Conservation (phyloP, 1,140 invertebrate genomes). For the Brachionus rotundiformis region DNA sequence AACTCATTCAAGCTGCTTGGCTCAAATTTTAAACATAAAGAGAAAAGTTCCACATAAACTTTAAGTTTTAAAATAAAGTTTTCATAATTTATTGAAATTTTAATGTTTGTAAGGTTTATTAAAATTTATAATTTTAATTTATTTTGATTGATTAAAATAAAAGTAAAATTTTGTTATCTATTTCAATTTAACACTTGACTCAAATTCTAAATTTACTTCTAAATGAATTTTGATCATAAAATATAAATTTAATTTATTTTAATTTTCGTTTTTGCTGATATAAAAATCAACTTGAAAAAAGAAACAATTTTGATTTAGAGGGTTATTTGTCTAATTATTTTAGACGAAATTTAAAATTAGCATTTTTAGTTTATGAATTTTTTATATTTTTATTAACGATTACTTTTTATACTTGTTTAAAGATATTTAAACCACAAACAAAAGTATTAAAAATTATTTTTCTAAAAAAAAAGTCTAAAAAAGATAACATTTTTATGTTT, state of each 20-base stretch:
- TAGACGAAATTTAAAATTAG: neutral
- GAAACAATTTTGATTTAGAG: neutral
- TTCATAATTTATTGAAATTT: constrained; percentile 47
- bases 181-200: constrained; percentile 19
- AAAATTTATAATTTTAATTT: neutral
- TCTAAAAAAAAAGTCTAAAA: too few relatives aligned
- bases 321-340: neutral
- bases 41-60: constrained; percentile 2
- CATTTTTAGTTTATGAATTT: neutral
- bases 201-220: neutral
- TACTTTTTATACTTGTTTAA: neutral
- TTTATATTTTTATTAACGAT: neutral
- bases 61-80: constrained; percentile 17
- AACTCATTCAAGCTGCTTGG: neutral
- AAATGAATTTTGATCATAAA: neutral
- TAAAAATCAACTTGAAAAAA: neutral
- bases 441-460: too few relatives aligned
- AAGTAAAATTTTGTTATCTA: neutral
- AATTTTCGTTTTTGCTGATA: neutral
- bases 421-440: neutral
- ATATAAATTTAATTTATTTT: neutral
- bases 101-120: neutral
- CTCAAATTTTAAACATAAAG: neutral
- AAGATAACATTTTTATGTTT: too few relatives aligned
- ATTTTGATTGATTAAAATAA: neutral